These are phyloP conservation scores for Teleogryllus occipitalis DNA, from an alignment of 1,140 invertebrate species.

Conservation along the genomic window DNA sequence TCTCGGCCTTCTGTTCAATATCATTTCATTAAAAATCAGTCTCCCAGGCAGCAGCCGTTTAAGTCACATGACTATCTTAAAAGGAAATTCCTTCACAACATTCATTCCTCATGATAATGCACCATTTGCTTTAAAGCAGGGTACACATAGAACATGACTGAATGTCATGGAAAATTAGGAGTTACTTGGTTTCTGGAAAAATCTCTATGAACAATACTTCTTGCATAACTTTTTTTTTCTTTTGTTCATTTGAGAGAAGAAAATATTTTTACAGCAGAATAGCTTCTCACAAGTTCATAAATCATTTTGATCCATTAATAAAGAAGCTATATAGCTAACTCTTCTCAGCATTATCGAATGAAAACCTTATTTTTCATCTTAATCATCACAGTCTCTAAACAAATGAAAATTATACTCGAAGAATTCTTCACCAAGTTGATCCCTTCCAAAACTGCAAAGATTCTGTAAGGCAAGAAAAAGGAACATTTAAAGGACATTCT, in stretches of 20 bases:
- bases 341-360: background rate
- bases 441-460: conserved; percentile 37
- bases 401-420: conserved; percentile 53
- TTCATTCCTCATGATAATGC: too few relatives aligned
- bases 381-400: conserved; percentile 49
- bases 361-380: conserved; percentile 24
- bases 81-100: too few relatives aligned
- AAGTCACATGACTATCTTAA: too few relatives aligned
- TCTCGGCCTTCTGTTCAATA: too few relatives aligned
- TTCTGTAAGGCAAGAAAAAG: conserved; percentile 39
- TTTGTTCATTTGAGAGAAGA: background rate
- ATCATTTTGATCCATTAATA: background rate
- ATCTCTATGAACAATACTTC: background rate
- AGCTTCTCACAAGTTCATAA: background rate
- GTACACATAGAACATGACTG: too few relatives aligned
- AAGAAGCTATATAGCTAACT: background rate
- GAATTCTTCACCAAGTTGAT: conserved; percentile 40
- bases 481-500: background rate
- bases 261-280: background rate
- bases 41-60: too few relatives aligned
- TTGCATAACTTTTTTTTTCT: background rate
- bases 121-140: too few relatives aligned
- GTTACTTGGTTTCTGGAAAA: background rate
- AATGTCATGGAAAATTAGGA: too few relatives aligned
- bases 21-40: too few relatives aligned